Conservation (phyloP, 2,113 vertebrate species). For the human (Homo sapiens) region DNA sequence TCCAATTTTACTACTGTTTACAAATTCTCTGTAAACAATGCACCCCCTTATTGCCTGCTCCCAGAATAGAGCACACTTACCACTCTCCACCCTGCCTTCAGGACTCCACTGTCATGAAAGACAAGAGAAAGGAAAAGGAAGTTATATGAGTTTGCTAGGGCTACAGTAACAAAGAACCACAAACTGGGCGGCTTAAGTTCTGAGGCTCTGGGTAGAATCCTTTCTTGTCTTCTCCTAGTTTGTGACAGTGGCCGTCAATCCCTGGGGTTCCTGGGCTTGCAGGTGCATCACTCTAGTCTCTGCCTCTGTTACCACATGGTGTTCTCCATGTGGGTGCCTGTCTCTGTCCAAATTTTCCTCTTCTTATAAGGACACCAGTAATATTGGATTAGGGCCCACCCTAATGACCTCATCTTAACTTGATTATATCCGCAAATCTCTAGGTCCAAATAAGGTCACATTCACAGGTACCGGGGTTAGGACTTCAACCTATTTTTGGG, state of each 20-base stretch:
- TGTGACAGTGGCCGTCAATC: rapidly evolving
- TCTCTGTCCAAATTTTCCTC: neutral
- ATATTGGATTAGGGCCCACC: neutral
- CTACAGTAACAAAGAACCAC: neutral
- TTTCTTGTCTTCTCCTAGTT: neutral
- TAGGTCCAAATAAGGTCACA: neutral
- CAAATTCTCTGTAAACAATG: neutral
- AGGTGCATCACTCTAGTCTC: neutral
- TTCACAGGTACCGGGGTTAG: neutral
- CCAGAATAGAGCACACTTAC: too few relatives aligned
- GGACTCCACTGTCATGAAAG: neutral
- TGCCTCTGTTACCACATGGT: neutral
- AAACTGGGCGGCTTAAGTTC: neutral
- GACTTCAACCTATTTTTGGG: neutral
- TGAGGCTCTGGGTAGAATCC: neutral
- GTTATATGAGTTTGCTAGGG: neutral
- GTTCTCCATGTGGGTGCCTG: neutral
- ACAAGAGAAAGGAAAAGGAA: neutral
- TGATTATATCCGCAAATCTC: neutral
- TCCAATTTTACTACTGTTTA: neutral
- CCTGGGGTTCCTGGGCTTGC: neutral
- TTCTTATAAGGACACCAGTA: neutral
- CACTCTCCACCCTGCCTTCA: neutral
- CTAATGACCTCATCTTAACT: neutral
- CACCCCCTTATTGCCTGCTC: neutral